These are phyloP conservation scores for Xenus cinereus DNA, from an alignment of 2,113 vertebrate species.

Conservation along the genomic window DNA sequence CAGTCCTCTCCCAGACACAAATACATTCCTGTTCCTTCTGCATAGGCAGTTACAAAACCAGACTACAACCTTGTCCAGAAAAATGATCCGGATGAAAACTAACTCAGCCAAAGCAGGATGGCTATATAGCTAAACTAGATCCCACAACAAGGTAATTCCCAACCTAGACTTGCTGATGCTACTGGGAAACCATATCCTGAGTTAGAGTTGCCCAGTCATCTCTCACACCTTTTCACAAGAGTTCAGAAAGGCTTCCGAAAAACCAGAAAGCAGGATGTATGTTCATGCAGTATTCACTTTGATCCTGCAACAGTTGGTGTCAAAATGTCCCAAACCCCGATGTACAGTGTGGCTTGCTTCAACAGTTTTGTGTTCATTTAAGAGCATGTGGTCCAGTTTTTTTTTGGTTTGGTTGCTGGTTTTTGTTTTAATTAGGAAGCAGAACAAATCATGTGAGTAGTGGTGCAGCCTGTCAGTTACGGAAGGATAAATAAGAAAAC, in stretches of 20 bases:
- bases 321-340: not conserved
- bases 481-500: not conserved
- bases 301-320: not conserved
- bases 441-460: not conserved
- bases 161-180: not conserved
- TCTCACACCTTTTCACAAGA: not conserved
- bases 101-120: not conserved
- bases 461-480: not conserved
- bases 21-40: not conserved
- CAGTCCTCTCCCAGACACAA: not conserved
- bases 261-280: not conserved
- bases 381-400: not conserved
- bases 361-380: not conserved
- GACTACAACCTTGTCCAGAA: not conserved
- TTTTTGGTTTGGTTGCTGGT: not conserved
- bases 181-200: not conserved
- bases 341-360: rapidly evolving
- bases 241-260: not conserved
- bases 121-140: not conserved
- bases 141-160: not conserved
- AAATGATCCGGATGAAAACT: not conserved
- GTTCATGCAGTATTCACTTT: not conserved
- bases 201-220: not conserved
- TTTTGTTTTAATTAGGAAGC: not conserved
- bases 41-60: not conserved